phyloP scores from a whole-genome alignment of 2,797 vertebrate genomes.

The Ataeniobius toweri region DNA sequence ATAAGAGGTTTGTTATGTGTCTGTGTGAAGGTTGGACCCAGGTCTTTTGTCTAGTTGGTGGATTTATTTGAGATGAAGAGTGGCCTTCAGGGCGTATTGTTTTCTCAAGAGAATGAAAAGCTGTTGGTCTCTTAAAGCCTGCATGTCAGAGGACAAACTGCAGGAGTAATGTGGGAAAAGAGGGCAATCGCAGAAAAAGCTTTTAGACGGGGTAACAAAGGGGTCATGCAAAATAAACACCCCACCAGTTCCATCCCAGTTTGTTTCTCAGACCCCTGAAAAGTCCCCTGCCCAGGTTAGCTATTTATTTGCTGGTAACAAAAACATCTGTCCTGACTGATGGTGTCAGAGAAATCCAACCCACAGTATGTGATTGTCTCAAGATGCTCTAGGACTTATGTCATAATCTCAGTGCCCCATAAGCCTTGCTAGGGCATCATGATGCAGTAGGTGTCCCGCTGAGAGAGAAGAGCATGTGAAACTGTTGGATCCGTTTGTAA shows the following conservation, averaged over 20 bases:
- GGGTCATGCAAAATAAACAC: slow-evolving; percentile 75
- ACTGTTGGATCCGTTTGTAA: neutral
- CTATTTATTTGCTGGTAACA: slow-evolving; percentile 41
- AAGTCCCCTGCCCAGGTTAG: slow-evolving; percentile 32
- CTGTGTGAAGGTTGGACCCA: slow-evolving; percentile 45
- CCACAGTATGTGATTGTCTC: slow-evolving; percentile 38
- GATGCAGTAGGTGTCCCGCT: slow-evolving; percentile 27
- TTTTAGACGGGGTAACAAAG: slow-evolving; percentile 60
- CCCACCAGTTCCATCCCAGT: slow-evolving; percentile 51
- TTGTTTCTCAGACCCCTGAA: slow-evolving; percentile 24
- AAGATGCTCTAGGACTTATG: slow-evolving; percentile 45
- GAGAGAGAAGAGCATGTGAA: slow-evolving; percentile 31
- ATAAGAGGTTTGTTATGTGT: slow-evolving; percentile 38
- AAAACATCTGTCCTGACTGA: slow-evolving; percentile 57
- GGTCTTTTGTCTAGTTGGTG: slow-evolving; percentile 52
- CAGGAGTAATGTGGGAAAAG: slow-evolving; percentile 78
- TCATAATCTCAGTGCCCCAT: slow-evolving; percentile 53
- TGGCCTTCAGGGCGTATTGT: slow-evolving; percentile 62
- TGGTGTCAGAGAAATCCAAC: slow-evolving; percentile 25
- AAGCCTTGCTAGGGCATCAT: slow-evolving; percentile 42
- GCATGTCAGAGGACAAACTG: slow-evolving; percentile 62
- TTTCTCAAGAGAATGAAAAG: slow-evolving; percentile 71
- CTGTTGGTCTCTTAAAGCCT: slow-evolving; percentile 64
- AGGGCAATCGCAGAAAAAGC: slow-evolving; percentile 56
- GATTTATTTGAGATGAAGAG: slow-evolving; percentile 67